Percentiles rank a stretch among this genome's conserved stretches.
phyloP scores from a whole-genome alignment of 1,140 invertebrate species.

The Drosophila sechellia region DNA sequence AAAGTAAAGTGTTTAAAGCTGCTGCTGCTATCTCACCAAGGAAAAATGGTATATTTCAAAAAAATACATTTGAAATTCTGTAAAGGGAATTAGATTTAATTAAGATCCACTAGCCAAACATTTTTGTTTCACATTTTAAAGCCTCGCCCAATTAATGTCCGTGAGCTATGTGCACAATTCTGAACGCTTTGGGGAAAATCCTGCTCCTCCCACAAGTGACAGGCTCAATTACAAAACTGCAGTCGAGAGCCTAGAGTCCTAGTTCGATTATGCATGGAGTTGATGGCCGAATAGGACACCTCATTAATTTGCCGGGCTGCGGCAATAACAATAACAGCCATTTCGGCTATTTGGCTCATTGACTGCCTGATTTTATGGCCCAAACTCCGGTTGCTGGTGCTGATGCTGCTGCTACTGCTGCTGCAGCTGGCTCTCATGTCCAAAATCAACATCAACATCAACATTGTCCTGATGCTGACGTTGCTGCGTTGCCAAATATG shows the following conservation, averaged over 20 bases:
- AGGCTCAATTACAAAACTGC: conserved; percentile 53
- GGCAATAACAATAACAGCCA: conserved; percentile 76
- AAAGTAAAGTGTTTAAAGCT: not conserved
- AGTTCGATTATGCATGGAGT: conserved; percentile 32
- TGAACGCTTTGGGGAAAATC: not conserved
- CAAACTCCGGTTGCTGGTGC: not conserved
- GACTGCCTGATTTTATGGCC: conserved; percentile 77
- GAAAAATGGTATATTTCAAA: not conserved
- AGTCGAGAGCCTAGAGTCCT: conserved; percentile 12
- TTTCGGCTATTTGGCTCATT: conserved; percentile 77
- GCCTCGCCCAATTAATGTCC: not conserved
- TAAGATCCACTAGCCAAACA: not conserved
- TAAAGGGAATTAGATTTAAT: not conserved
- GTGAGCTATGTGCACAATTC: conserved; percentile 19
- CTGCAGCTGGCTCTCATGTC: conserved; percentile 36
- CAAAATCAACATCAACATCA: conserved; percentile 72
- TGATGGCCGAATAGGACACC: conserved; percentile 63
- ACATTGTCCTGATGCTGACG: conserved; percentile 40
- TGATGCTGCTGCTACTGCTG: not conserved
- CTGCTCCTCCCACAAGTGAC: conserved; percentile 1
- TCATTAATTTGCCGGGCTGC: conserved; percentile 74
- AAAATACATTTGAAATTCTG: not conserved
- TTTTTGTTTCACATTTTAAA: not conserved
- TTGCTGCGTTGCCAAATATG: conserved; percentile 69
- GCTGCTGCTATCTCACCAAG: not conserved